Conservation (phyloP, 2,888 invertebrate genomes). For the Exocentrus adspersus region DNA sequence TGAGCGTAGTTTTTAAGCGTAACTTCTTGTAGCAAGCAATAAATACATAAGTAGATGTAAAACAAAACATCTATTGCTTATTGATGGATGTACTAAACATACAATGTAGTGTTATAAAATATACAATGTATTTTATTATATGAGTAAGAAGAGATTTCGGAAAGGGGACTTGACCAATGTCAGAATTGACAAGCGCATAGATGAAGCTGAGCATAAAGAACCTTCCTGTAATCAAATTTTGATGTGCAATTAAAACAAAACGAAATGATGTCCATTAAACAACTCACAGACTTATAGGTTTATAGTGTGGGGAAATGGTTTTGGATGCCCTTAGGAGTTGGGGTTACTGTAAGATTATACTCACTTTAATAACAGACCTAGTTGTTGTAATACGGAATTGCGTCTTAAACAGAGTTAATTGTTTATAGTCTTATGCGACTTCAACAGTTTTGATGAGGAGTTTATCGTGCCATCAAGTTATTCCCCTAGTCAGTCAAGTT, state of each 20-base stretch:
- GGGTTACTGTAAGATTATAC: constrained; percentile 15
- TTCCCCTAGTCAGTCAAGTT: not conserved
- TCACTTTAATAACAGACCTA: constrained; percentile 1
- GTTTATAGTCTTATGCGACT: not conserved
- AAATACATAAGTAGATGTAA: no score
- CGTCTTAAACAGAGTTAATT: not conserved
- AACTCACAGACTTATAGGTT: constrained; percentile 60
- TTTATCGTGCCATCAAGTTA: not conserved
- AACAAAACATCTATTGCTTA: no score
- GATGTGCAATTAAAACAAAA: constrained; percentile 65
- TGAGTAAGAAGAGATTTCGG: constrained; percentile 27
- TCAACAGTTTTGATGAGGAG: not conserved
- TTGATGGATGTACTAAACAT: no score
- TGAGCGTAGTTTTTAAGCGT: no score
- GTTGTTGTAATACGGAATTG: not conserved
- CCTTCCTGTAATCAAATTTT: constrained; percentile 64
- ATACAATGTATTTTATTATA: constrained; percentile 9
- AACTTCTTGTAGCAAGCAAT: no score
- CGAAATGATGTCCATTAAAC: constrained; percentile 62
- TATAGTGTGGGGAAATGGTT: constrained; percentile 54
- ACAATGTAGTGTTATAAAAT: not conserved
- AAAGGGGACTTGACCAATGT: constrained; percentile 42
- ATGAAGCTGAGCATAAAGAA: constrained; percentile 56
- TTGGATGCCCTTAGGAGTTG: constrained; percentile 20
- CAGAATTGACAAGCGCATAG: constrained; percentile 44